Conservation (phyloP, 2,797 vertebrate genomes). For the Echeneis naucrates region DNA sequence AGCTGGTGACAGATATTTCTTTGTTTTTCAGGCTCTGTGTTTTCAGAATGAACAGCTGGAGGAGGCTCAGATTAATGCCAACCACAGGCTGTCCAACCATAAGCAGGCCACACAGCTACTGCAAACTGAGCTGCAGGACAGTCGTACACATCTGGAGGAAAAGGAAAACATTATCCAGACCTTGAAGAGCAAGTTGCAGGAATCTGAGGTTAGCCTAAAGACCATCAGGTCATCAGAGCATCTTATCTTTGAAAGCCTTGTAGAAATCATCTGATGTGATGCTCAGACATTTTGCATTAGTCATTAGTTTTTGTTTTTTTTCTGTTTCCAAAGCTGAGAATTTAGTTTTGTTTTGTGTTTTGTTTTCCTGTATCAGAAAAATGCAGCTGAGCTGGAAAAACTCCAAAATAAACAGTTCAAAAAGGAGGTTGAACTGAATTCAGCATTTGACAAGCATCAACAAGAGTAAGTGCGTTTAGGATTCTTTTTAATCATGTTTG, state of each 20-base stretch:
- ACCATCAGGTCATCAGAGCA: not conserved
- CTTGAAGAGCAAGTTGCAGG: constrained; percentile 60
- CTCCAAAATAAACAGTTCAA: constrained; percentile 86
- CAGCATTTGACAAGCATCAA: constrained; percentile 79
- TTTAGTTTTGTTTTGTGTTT: not conserved
- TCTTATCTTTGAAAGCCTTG: not conserved
- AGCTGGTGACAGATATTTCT: not conserved
- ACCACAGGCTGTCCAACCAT: constrained; percentile 66
- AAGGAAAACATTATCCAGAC: constrained; percentile 67
- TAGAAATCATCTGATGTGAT: not conserved
- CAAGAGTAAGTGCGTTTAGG: constrained; percentile 82
- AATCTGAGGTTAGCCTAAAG: constrained; percentile 66
- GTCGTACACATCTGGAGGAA: constrained; percentile 67
- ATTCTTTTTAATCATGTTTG: not conserved
- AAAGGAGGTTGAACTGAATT: constrained; percentile 85
- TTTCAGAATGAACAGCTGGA: constrained; percentile 78
- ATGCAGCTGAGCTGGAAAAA: constrained; percentile 83
- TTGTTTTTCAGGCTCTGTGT: constrained; percentile 55
- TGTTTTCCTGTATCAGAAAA: constrained; percentile 70
- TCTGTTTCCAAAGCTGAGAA: too few relatives aligned
- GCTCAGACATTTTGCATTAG: not conserved
- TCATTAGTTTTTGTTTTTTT: not conserved
- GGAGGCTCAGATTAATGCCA: constrained; percentile 66
- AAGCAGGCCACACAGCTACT: constrained; percentile 80
- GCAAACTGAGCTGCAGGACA: constrained; percentile 84